phyloP scores from a whole-genome alignment of 2,888 invertebrate genomes.

The Fragum whitleyi region DNA sequence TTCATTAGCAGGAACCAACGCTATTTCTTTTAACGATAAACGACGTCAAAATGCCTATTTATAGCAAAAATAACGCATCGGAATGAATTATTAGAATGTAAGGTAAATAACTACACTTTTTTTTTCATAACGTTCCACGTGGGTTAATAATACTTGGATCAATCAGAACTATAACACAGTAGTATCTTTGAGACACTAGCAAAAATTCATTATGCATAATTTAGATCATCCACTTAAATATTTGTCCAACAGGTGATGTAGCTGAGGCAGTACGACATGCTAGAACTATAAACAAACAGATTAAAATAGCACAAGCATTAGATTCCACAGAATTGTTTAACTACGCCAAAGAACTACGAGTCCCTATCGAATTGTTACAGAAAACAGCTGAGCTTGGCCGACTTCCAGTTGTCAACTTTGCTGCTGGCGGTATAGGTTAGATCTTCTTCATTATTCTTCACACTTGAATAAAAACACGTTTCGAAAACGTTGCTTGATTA shows the following conservation, averaged over 20 bases:
- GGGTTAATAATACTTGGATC: too few relatives aligned
- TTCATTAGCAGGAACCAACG: too few relatives aligned
- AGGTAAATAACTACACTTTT: too few relatives aligned
- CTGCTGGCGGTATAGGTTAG: constrained; percentile 82
- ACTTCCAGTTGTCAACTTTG: constrained; percentile 83
- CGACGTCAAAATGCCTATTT: too few relatives aligned
- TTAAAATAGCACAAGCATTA: constrained; percentile 75
- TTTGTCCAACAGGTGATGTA: constrained; percentile 76
- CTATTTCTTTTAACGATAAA: too few relatives aligned
- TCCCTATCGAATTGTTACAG: constrained; percentile 78
- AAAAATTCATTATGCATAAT: too few relatives aligned
- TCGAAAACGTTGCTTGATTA: background rate
- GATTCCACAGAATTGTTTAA: constrained; percentile 78
- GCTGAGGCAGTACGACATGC: constrained; percentile 82
- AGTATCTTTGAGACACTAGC: too few relatives aligned
- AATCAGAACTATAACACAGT: too few relatives aligned
- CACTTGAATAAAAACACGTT: background rate
- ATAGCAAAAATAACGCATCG: too few relatives aligned
- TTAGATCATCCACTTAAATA: too few relatives aligned
- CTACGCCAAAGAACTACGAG: constrained; percentile 81
- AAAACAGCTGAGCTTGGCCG: constrained; percentile 80
- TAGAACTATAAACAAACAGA: constrained; percentile 78
- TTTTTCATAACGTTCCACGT: too few relatives aligned
- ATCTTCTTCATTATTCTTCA: background rate
- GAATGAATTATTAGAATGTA: too few relatives aligned